phyloP scores from a whole-genome alignment of 1,140 invertebrate genomes.

The Sweltsa coloradensis region DNA sequence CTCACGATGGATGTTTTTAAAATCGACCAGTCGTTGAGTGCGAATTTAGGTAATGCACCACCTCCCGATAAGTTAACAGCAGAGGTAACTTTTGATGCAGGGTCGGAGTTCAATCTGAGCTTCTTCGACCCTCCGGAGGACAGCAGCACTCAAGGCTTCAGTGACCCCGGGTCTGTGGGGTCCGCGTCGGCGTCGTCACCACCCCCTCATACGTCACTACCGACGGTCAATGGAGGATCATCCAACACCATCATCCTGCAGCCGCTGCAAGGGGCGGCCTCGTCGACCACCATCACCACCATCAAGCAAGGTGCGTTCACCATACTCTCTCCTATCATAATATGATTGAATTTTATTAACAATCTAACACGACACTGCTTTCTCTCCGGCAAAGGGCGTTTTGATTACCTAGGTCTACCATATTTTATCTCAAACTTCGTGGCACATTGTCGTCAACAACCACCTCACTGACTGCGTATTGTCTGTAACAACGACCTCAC shows the following conservation, averaged over 20 bases:
- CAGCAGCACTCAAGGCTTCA: slow-evolving; percentile 46
- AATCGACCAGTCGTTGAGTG: slow-evolving; percentile 5
- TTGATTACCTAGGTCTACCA: too few species aligned
- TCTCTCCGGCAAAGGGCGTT: too few species aligned
- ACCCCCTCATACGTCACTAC: slow-evolving; percentile 23
- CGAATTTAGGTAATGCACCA: slow-evolving; percentile 9
- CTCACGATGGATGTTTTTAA: slow-evolving; percentile 13
- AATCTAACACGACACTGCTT: too few species aligned
- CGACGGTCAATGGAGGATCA: background rate
- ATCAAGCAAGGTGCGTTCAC: slow-evolving; percentile 10
- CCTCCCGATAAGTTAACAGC: slow-evolving; percentile 10
- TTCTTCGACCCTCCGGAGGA: slow-evolving; percentile 60
- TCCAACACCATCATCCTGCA: slow-evolving; percentile 1
- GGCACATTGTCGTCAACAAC: too few species aligned
- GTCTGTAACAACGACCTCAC: too few species aligned
- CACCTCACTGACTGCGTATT: too few species aligned
- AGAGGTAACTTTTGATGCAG: slow-evolving; percentile 45
- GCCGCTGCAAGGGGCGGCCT: background rate
- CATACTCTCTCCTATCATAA: too few species aligned
- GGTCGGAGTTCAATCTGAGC: slow-evolving; percentile 62
- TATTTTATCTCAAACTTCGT: too few species aligned
- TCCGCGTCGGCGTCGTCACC: slow-evolving; percentile 44
- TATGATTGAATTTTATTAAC: too few species aligned
- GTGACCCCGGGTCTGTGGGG: slow-evolving; percentile 50
- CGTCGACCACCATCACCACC: background rate